phyloP scores from a whole-genome alignment of 1,140 invertebrate genomes.

The Apocrypta bakeri region DNA sequence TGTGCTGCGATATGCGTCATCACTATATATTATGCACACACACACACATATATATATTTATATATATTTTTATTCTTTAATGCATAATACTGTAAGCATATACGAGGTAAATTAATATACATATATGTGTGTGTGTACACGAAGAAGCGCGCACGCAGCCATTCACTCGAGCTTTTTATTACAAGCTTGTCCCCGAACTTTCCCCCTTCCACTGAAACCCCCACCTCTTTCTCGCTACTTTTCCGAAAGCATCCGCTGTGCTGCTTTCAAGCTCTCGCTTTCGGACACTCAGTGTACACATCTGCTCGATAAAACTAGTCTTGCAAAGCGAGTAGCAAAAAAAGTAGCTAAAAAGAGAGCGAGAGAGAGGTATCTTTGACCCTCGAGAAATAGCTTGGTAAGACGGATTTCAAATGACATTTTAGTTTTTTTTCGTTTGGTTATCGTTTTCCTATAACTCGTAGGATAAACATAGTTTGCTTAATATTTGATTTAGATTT shows the following conservation, averaged over 20 bases:
- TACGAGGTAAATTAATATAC: too few species aligned
- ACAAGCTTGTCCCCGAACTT: not conserved
- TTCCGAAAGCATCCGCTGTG: conserved; percentile 11
- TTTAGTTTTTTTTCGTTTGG: not conserved
- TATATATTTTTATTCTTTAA: too few species aligned
- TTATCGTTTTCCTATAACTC: not conserved
- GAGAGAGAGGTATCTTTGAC: conserved; percentile 1
- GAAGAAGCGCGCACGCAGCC: not conserved
- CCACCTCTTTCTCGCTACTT: not conserved
- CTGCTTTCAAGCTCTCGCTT: conserved; percentile 5
- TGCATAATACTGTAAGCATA: too few species aligned
- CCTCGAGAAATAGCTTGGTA: conserved; percentile 7
- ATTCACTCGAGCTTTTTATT: conserved; percentile 2
- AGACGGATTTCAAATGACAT: not conserved
- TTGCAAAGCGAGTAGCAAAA: not conserved
- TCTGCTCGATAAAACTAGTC: not conserved
- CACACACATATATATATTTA: too few species aligned
- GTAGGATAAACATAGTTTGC: not conserved
- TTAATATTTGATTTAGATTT: not conserved
- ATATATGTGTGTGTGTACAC: too few species aligned
- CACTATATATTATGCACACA: not conserved
- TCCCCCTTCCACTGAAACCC: not conserved
- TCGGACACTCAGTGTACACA: not conserved
- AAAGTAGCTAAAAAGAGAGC: not conserved
- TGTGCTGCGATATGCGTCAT: conserved; percentile 3